Conservation (phyloP, 2,113 vertebrate species). For the Crocuta crocuta region DNA sequence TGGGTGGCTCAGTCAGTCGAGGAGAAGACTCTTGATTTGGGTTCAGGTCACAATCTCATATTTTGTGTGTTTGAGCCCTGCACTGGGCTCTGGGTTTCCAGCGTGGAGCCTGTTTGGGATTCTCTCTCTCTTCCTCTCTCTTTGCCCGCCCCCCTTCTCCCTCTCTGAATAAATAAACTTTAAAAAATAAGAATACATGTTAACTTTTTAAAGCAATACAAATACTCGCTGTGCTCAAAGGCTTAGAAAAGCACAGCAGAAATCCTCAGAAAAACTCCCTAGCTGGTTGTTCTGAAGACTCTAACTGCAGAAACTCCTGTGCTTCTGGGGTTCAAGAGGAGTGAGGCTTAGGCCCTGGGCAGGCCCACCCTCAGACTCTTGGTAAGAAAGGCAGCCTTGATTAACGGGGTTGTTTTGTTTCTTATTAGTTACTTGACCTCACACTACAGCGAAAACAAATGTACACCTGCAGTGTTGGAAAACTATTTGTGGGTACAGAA, state of each 20-base stretch:
- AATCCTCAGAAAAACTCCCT: background rate
- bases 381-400: background rate
- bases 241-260: background rate
- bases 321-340: background rate
- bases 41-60: too few relatives aligned
- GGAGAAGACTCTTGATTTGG: too few relatives aligned
- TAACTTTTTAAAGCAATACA: background rate
- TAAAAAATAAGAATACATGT: too few relatives aligned
- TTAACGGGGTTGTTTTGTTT: background rate
- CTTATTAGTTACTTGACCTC: background rate
- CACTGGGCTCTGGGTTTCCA: too few relatives aligned
- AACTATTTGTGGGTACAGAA: background rate
- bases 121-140: too few relatives aligned
- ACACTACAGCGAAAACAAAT: background rate
- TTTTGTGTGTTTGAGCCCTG: too few relatives aligned
- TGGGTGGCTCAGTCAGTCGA: too few relatives aligned
- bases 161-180: too few relatives aligned
- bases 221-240: background rate
- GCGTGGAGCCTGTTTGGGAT: too few relatives aligned
- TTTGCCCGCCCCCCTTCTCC: too few relatives aligned
- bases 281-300: background rate
- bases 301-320: background rate
- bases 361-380: background rate
- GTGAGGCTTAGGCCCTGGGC: background rate
- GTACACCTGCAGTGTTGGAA: background rate